phyloP scores from a whole-genome alignment of 2,113 vertebrate species.

The Chiloscyllium plagiosum region DNA sequence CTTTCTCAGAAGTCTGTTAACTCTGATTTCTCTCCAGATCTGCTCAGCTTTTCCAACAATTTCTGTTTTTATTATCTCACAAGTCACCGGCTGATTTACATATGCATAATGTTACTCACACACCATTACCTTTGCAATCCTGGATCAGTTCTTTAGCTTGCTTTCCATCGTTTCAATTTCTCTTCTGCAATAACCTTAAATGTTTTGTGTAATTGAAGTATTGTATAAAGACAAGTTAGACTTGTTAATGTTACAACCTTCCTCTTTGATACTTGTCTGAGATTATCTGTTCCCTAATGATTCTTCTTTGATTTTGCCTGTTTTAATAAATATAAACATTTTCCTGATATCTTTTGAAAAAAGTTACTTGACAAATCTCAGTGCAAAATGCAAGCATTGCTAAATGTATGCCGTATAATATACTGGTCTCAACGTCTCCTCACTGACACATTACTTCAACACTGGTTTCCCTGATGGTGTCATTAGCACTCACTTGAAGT shows the following conservation, averaged over 20 bases:
- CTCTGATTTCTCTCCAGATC: too few species aligned
- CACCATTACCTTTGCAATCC: neutral
- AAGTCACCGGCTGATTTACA: neutral
- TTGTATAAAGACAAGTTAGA: neutral
- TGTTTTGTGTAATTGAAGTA: neutral
- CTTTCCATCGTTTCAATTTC: neutral
- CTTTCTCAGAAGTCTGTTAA: too few species aligned
- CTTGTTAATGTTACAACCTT: neutral
- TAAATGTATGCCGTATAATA: neutral
- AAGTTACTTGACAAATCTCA: constrained; percentile 1
- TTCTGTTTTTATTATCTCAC: neutral
- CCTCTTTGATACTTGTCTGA: neutral
- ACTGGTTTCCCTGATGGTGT: constrained; percentile 11
- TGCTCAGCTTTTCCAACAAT: too few species aligned
- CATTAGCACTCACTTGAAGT: constrained; percentile 27
- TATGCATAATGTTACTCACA: neutral
- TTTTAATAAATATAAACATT: neutral
- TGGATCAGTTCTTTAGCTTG: neutral
- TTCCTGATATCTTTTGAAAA: neutral
- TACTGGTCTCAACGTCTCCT: constrained; percentile 6
- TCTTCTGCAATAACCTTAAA: neutral
- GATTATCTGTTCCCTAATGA: neutral
- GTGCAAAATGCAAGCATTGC: neutral
- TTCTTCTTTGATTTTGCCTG: neutral
- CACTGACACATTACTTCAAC: neutral